Evolutionary conservation across 2,888 invertebrate species (phyloP), one percentile per base, ranked within the genome.

Genomic region (Ochlodes sylvanus): DNA sequence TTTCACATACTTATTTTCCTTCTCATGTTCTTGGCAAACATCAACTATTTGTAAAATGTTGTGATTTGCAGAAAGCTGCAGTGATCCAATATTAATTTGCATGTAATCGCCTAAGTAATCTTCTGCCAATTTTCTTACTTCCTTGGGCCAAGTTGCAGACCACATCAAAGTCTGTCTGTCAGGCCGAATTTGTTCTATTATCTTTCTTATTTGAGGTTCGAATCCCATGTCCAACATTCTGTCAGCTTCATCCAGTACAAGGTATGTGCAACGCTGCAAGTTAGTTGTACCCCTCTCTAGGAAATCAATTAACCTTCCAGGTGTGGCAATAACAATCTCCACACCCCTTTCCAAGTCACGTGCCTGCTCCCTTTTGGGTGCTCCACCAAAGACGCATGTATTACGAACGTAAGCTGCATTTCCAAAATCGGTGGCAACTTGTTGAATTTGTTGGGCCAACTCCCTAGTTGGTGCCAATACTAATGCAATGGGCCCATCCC

Each of bases 81-180:
- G 90, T 0, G 98, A 97, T 72, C 98, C 98, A 84, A 99, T 96
- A 80, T 98, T 99, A 64, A 98, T 95, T 90, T 98, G 98, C 65
- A 97, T 95, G 81, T 98, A 98, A 80, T 98, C 97, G 64, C 95
- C 95, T 19, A 99, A 94, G 86, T 98, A 99, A 83, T 99, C 99
- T 79, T 97, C 96, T 19, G 99, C 99, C 72, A 99, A 91, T 77
- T 96, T 96, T 73, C 96, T 95, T 2, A 99, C 99, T 94, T 99
- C 99, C 82, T 98, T 98, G 0, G 99, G 99, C 99, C 99, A 99
- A n/a, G 99, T 99, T 0, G 99, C 99, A 73, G 98, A 98, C 98
- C 98, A 99, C 99, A 99, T 99, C 54, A 99, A 94, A 14, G 98
- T 98, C 88, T 99, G 99, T 79, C 99, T 94, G 83, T 99, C 98